phyloP scores from a whole-genome alignment of 2,797 vertebrate genomes.

The Eospalax fontanierii region DNA sequence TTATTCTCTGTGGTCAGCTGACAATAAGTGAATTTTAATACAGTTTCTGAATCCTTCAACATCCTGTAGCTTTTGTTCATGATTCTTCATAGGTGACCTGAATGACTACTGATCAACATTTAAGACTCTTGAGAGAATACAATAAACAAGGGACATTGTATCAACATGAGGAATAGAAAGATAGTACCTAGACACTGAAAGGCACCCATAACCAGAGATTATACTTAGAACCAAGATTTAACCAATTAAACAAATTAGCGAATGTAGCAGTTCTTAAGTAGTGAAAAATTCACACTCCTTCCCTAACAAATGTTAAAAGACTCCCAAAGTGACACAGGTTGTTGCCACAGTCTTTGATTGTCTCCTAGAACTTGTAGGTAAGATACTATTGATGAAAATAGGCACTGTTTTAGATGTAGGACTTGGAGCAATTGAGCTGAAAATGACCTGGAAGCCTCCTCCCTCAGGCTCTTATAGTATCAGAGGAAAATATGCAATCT shows the following conservation, averaged over 20 bases:
- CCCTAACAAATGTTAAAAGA: background rate
- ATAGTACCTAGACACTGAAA: background rate
- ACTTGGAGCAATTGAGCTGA: too few species aligned
- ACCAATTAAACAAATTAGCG: background rate
- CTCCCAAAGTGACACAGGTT: too few species aligned
- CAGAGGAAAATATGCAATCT: too few species aligned
- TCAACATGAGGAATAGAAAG: background rate
- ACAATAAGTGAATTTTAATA: background rate
- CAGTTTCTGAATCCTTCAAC: background rate
- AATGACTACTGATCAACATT: background rate
- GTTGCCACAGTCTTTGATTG: too few species aligned
- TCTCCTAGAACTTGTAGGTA: too few species aligned
- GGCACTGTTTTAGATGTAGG: too few species aligned
- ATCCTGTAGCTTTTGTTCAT: background rate
- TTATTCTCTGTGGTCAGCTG: background rate
- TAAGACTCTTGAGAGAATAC: background rate
- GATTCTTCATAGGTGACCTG: background rate
- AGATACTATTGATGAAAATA: too few species aligned
- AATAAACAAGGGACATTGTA: background rate
- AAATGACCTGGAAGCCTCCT: too few species aligned
- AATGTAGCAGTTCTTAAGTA: background rate
- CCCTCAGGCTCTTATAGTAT: too few species aligned
- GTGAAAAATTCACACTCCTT: slow-evolving; percentile 8
- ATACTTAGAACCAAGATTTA: background rate
- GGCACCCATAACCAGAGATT: background rate